Evolutionary conservation across 2,888 invertebrate genomes (phyloP), one percentile per base, ranked within the genome.

Genomic region (Corythucha ciliata): DNA sequence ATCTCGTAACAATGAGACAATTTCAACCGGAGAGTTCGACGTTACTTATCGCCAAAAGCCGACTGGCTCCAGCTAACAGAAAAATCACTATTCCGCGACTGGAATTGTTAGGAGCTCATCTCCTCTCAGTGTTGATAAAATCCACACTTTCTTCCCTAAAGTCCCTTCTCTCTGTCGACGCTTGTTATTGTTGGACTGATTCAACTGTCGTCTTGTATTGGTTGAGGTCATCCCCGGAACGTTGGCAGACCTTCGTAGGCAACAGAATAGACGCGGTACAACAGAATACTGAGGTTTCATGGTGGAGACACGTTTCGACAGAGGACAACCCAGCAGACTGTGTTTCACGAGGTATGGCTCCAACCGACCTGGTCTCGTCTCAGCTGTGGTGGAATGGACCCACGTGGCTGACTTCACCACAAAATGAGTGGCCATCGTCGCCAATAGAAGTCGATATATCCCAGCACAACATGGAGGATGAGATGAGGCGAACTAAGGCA

Each of bases 241-340:
- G 18, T 10, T 39, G 47, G 32, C 33, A 51, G 10, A 45, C 25
- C 10, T 52, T 48, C 24, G 52, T 52, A 2, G 24, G 46, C 2
- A 47, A 53, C 16, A 27, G 53, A 39, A 48, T 53, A 6, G 37
- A 47, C 7, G 16, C 21, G 20, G 40, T 53, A n/a, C 40, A 48
- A 4, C 6, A 29, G 5, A 14, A 10, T 7, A 26, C 44, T 2
- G 8, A 32, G 10, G 8, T 33, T 7, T 10, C n/a, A 2, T 44
- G 24, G 22, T 53, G 54, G 54, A 37, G 39, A 7, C 52, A 53
- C 32, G 36, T 53, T 12, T 27, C 52, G 2, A 58, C 61, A 1
- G 42, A 54, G 1, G 46, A 56, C 3, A 66, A 66, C 51, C 64
- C 65, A 2, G 66, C 65, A 4, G 64, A 65, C 36, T 48, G 60